phyloP scores from a whole-genome alignment of 2,797 vertebrate genomes.

The Syngnathus acus region DNA sequence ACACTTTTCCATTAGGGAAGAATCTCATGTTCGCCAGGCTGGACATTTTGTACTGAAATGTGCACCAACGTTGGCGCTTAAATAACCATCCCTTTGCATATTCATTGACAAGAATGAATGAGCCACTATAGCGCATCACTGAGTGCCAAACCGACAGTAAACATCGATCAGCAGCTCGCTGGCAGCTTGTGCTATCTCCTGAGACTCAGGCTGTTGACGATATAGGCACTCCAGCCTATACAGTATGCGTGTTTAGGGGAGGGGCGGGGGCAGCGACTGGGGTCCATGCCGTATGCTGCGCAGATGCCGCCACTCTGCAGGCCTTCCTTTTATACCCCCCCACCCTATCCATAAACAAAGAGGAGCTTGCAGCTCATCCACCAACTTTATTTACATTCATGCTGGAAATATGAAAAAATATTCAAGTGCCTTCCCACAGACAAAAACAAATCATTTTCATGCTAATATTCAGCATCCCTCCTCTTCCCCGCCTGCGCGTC shows the following conservation, averaged over 20 bases:
- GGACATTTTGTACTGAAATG: background rate
- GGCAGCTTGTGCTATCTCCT: constrained; percentile 18
- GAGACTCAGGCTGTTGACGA: constrained; percentile 31
- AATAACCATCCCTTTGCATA: constrained; percentile 3
- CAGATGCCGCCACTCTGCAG: constrained; percentile 33
- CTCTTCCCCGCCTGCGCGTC: constrained; percentile 50
- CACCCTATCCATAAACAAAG: constrained; percentile 31
- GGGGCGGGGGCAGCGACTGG: constrained; percentile 16
- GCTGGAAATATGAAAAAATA: constrained; percentile 50
- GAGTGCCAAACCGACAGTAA: constrained; percentile 12
- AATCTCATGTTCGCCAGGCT: background rate
- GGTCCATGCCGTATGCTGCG: constrained; percentile 17
- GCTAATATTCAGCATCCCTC: constrained; percentile 65
- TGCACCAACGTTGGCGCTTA: background rate
- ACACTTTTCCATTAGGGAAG: background rate
- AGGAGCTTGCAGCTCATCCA: constrained; percentile 9
- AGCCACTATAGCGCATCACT: constrained; percentile 13
- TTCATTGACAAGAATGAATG: constrained; percentile 16
- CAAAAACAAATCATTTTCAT: constrained; percentile 75
- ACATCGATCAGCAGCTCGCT: constrained; percentile 16
- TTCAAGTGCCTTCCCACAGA: constrained; percentile 72
- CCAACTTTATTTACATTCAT: constrained; percentile 61
- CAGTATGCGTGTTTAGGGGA: constrained; percentile 20
- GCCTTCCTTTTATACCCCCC: constrained; percentile 22
- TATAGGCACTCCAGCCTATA: constrained; percentile 23